Base-by-base conservation (phyloP, 2,113 vertebrate genomes). In the Galeopterus variegatus region DNA sequence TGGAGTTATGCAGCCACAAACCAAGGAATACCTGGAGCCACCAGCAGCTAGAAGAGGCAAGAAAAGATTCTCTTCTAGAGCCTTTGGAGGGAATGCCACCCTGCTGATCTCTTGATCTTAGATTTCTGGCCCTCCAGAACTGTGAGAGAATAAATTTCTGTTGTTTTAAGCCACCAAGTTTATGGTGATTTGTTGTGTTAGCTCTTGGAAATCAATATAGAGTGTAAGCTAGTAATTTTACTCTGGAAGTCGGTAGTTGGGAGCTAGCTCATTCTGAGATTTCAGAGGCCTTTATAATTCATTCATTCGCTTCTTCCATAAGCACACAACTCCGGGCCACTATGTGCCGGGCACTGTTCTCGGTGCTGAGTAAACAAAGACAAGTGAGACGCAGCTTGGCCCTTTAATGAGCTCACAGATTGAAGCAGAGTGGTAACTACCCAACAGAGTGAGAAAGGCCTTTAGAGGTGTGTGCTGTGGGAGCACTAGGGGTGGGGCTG, bases 331-430 rank as follows among this genome's bases (percentile, higher is more conserved):
- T 58, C 11, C 5, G 76, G 75, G 54, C 76, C 41, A 10, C 41
- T 45, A 5, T 50, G 58, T 48, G 41, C 56, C 0, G 3, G 91
- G 45, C 28, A 62, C 77, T 83, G 56, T 75, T 95, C 93, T 89
- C 60, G 73, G 88, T 94, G 83, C 92, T 97, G 91, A 86, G 82
- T n/a, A 33, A 90, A 88, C 41, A 56, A 86, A 84, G 87, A 45
- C 8, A n/a, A 73, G 60, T 12, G n/a, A 33, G 70, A 70, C 65
- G 60, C 76, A 67, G 75, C 1, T 18, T 2, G 3, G 72, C 21
- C 15, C 2, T 88, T 31, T 8, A 23, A 90, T 69, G 83, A 65
- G 13, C 70, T 91, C 36, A 10, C 11, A 21, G 14, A 82, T 19
- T 23, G 36, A 90, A 82, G 41, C n/a, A 60, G 58, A 89, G 31